Conservation (phyloP, 64 coral and sea anemone species). For the Platygyra sinensis region DNA sequence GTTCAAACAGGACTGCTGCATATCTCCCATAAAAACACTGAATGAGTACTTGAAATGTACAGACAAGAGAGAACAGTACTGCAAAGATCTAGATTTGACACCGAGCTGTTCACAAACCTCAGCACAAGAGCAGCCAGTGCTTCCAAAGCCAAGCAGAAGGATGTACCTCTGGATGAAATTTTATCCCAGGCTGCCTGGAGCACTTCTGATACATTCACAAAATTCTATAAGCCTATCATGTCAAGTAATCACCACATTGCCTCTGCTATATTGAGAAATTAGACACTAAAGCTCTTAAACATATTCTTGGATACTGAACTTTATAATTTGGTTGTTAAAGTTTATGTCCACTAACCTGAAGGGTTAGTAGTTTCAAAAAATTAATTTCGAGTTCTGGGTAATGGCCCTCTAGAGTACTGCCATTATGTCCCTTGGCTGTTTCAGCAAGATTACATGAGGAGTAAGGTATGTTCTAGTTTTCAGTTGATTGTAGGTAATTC, state of each 20-base stretch:
- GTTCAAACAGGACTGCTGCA: constrained; percentile 29
- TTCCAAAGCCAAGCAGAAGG: constrained; percentile 59
- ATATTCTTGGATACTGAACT: too few relatives aligned
- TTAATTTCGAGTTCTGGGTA: too few relatives aligned
- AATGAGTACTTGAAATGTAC: constrained; percentile 35
- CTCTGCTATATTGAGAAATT: constrained; percentile 48
- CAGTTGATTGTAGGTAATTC: too few relatives aligned
- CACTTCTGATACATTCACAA: constrained; percentile 28
- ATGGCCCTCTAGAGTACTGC: too few relatives aligned
- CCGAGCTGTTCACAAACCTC: constrained; percentile 21
- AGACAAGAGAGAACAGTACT: constrained; percentile 25
- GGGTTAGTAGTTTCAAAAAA: too few relatives aligned
- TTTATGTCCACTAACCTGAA: too few relatives aligned
- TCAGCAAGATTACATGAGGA: too few relatives aligned
- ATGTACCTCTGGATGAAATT: constrained; percentile 28
- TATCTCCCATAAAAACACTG: constrained; percentile 39
- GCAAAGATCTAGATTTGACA: constrained; percentile 30
- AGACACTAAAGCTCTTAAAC: neutral
- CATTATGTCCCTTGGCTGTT: too few relatives aligned
- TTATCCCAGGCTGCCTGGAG: constrained; percentile 43
- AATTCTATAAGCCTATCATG: constrained; percentile 21
- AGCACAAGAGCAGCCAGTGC: constrained; percentile 45
- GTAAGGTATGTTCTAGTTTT: too few relatives aligned
- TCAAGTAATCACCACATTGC: constrained; percentile 44
- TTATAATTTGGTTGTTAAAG: too few relatives aligned